These are phyloP conservation scores for Drosophila acutilabella DNA, from an alignment of 2,888 invertebrate genomes.

Conservation along the genomic window DNA sequence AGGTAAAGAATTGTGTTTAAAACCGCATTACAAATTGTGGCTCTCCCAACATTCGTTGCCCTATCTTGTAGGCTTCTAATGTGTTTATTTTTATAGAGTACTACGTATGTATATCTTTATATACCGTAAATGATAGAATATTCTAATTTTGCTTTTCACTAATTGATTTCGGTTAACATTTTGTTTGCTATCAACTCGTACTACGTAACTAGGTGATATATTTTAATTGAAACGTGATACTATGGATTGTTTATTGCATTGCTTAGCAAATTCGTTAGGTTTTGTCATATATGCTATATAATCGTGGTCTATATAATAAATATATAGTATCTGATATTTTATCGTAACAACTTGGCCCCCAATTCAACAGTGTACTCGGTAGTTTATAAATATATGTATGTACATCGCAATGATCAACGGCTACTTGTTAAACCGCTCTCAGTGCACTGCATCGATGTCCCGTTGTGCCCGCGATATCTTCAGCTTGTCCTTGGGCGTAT, in stretches of 20 bases:
- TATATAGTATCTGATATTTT: constrained; percentile 46
- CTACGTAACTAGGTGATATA: constrained; percentile 37
- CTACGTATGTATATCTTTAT: constrained; percentile 39
- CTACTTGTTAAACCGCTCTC: constrained; percentile 65
- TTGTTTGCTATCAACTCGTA: constrained; percentile 40
- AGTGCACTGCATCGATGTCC: constrained; percentile 93
- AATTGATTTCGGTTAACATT: constrained; percentile 73
- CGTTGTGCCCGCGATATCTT: constrained; percentile 98
- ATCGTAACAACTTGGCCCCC: constrained; percentile 70
- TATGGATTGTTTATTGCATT: constrained; percentile 71
- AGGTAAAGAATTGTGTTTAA: constrained; percentile 50
- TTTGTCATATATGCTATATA: constrained; percentile 41
- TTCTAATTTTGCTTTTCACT: constrained; percentile 64
- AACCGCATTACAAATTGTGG: constrained; percentile 72
- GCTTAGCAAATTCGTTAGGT: constrained; percentile 81
- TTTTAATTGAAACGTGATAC: constrained; percentile 49
- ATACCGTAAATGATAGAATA: constrained; percentile 39
- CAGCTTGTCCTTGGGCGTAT: constrained; percentile 97
- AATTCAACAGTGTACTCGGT: constrained; percentile 57
- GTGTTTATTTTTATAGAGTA: constrained; percentile 29
- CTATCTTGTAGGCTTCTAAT: constrained; percentile 32
- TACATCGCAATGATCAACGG: constrained; percentile 45
- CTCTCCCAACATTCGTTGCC: constrained; percentile 60
- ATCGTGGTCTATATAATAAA: constrained; percentile 32
- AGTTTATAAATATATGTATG: constrained; percentile 25